A percentile compares a stretch with the other conserved stretches of the same genome.
Evolutionary conservation across 2,113 vertebrate species (phyloP).

Genomic region (Tapirus terrestris): DNA sequence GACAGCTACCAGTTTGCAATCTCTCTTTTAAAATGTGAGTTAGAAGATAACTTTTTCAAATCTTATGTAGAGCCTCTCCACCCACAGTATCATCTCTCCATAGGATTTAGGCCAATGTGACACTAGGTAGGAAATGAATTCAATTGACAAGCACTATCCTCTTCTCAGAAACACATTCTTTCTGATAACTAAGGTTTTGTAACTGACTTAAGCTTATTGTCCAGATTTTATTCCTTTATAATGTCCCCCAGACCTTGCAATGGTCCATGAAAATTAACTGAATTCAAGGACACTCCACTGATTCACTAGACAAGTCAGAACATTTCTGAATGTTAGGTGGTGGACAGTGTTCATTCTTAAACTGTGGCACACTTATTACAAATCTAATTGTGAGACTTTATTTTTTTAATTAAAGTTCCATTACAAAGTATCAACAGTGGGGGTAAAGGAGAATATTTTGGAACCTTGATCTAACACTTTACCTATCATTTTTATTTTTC

Average conservation of each 20-base stretch:
- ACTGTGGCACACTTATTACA: not conserved
- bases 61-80: not conserved
- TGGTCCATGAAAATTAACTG: not conserved
- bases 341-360: not conserved
- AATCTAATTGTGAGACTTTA: not conserved
- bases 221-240: not conserved
- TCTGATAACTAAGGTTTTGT: not conserved
- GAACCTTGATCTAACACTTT: not conserved
- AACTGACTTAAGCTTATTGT: not conserved
- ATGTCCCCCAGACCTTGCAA: not conserved
- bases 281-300: not conserved
- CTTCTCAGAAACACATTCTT: not conserved
- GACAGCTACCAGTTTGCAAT: not conserved
- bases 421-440: not conserved
- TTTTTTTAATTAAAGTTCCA: not conserved
- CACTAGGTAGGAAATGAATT: not conserved
- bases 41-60: not conserved
- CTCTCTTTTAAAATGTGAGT: not conserved
- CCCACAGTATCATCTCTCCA: not conserved
- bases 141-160: not conserved
- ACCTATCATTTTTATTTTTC: not conserved
- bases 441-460: not conserved
- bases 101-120: not conserved
- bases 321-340: not conserved
- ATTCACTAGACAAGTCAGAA: not conserved